These are phyloP conservation scores for Lepidocyrtoides sp. DNA, from an alignment of 2,888 invertebrate genomes.

Conservation along the genomic window DNA sequence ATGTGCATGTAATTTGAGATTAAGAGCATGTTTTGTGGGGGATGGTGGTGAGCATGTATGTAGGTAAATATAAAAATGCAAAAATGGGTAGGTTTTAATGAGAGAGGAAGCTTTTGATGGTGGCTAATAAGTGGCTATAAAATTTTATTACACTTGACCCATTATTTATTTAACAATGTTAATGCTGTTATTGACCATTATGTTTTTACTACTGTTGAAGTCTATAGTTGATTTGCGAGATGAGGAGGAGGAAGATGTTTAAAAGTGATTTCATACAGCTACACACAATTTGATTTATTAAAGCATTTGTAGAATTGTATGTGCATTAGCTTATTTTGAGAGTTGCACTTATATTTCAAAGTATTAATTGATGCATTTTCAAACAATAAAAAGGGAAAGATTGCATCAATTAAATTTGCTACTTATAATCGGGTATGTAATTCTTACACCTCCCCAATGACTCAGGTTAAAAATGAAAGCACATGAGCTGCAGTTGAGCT, in stretches of 20 bases:
- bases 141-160: constrained; percentile 82
- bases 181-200: neutral
- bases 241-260: neutral
- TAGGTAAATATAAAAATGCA: constrained; percentile 37
- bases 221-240: neutral
- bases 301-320: too few relatives aligned
- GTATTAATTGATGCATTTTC: too few relatives aligned
- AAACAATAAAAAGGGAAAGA: too few relatives aligned
- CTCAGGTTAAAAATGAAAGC: too few relatives aligned
- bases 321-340: too few relatives aligned
- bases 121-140: constrained; percentile 84
- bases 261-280: neutral
- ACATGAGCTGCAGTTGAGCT: too few relatives aligned
- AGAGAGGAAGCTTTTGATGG: constrained; percentile 83
- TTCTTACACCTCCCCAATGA: too few relatives aligned
- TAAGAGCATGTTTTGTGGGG: neutral
- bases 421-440: too few relatives aligned
- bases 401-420: too few relatives aligned
- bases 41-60: constrained; percentile 35
- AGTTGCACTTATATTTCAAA: too few relatives aligned
- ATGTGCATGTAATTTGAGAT: constrained; percentile 1
- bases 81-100: constrained; percentile 72
- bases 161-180: constrained; percentile 69
- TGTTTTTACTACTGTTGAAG: neutral
- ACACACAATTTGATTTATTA: neutral